These are phyloP conservation scores for Aleiodes alternator DNA, from an alignment of 2,888 invertebrate genomes.

Conservation along the genomic window DNA sequence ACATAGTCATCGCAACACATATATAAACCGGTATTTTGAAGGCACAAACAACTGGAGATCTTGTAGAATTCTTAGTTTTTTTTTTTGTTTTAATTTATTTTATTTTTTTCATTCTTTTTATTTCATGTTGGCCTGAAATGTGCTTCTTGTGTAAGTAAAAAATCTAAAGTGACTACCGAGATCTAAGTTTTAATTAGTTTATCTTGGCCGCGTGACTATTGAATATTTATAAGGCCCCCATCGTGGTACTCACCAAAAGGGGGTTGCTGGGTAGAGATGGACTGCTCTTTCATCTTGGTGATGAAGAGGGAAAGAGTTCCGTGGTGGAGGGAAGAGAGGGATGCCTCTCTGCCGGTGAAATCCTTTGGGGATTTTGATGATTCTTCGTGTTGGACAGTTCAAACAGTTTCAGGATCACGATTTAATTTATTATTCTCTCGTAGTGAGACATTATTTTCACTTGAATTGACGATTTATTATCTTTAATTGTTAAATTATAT, in stretches of 20 bases:
- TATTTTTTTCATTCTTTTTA: conserved; percentile 40
- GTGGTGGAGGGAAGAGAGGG: conserved; percentile 5
- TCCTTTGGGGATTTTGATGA: conserved; percentile 38
- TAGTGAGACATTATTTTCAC: no score
- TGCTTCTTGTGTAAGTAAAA: conserved; percentile 76
- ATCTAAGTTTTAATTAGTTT: conserved; percentile 76
- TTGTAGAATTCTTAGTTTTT: conserved; percentile 70
- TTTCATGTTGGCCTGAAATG: conserved; percentile 72
- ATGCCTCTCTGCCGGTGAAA: conserved; percentile 13
- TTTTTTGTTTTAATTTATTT: conserved; percentile 64
- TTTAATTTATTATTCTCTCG: no score
- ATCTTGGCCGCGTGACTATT: conserved; percentile 76
- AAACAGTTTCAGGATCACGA: conserved; percentile 9
- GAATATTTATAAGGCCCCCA: conserved; percentile 75
- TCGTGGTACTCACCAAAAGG: conserved; percentile 52
- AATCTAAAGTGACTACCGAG: conserved; percentile 76
- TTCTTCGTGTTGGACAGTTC: conserved; percentile 37
- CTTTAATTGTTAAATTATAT: no score
- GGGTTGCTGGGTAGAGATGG: conserved; percentile 52
- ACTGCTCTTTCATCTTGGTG: conserved; percentile 45
- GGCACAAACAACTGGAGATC: conserved; percentile 49
- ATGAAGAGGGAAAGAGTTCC: conserved; percentile 48
- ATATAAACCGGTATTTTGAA: conserved; percentile 57
- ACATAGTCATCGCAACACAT: conserved; percentile 12
- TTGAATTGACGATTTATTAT: no score